Conservation (phyloP, 2,888 invertebrate genomes). For the Acleris sparsana region DNA sequence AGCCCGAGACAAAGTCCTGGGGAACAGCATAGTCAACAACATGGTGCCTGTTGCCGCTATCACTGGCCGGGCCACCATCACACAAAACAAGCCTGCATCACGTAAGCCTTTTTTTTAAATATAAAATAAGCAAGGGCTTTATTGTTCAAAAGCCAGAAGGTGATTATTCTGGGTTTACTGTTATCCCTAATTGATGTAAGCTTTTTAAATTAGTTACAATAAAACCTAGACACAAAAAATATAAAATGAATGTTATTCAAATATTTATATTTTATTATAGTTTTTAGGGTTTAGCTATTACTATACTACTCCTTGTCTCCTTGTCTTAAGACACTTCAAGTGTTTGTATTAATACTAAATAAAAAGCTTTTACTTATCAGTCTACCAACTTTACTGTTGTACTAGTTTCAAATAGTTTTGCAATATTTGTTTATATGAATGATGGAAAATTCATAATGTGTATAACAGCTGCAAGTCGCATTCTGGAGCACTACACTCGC, state of each 20-base stretch:
- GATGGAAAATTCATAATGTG: slow-evolving; percentile 11
- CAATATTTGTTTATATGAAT: background rate
- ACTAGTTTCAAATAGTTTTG: too few relatives aligned
- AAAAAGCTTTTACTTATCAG: too few relatives aligned
- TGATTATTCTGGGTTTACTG: background rate
- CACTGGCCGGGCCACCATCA: slow-evolving; percentile 65
- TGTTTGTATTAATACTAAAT: too few relatives aligned
- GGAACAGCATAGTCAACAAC: slow-evolving; percentile 44
- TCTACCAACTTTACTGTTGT: too few relatives aligned
- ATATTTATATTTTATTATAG: too few relatives aligned
- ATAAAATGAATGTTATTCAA: too few relatives aligned
- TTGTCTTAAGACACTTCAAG: too few relatives aligned
- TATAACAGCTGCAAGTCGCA: slow-evolving; percentile 70
- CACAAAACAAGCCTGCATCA: slow-evolving; percentile 63
- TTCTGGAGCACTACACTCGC: slow-evolving; percentile 75
- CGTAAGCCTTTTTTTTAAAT: slow-evolving; percentile 56
- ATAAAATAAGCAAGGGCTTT: too few relatives aligned
- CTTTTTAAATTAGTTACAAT: background rate
- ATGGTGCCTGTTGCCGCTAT: slow-evolving; percentile 81
- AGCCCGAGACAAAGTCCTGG: slow-evolving; percentile 82
- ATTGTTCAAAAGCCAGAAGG: too few relatives aligned
- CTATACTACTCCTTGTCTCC: too few relatives aligned
- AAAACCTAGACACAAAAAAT: background rate
- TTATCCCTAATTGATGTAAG: background rate
- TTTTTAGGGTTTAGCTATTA: too few relatives aligned